phyloP scores from a whole-genome alignment of 2,797 vertebrate species.

The Menidia menidia region DNA sequence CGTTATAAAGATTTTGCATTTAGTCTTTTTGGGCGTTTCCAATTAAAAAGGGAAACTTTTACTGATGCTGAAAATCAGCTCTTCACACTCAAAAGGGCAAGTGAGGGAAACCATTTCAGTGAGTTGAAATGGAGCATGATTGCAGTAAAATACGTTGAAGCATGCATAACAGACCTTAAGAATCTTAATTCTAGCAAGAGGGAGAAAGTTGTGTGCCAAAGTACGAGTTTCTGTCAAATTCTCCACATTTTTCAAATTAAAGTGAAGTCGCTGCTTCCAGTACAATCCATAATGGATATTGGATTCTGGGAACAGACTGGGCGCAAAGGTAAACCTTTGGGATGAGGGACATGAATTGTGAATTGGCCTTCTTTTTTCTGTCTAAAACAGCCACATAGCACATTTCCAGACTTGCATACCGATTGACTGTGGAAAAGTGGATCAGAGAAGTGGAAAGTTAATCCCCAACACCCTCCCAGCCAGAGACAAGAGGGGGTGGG shows the following conservation, averaged over 20 bases:
- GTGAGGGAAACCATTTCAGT: conserved; percentile 67
- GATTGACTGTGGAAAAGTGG: conserved; percentile 76
- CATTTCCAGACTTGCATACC: conserved; percentile 69
- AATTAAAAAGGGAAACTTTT: conserved; percentile 50
- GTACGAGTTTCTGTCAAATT: conserved; percentile 36
- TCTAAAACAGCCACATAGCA: conserved; percentile 66
- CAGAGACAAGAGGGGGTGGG: conserved; percentile 32
- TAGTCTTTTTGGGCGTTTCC: conserved; percentile 53
- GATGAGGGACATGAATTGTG: conserved; percentile 58
- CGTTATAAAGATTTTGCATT: conserved; percentile 47
- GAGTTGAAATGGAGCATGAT: conserved; percentile 49
- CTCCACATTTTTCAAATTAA: conserved; percentile 38
- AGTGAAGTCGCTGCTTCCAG: conserved; percentile 55
- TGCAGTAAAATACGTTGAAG: conserved; percentile 52
- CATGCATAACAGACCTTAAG: conserved; percentile 62
- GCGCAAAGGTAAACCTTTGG: conserved; percentile 63
- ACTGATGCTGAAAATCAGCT: conserved; percentile 61
- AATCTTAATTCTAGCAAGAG: conserved; percentile 40
- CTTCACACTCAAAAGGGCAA: conserved; percentile 51
- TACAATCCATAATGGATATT: conserved; percentile 49
- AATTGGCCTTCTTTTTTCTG: conserved; percentile 68
- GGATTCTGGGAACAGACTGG: conserved; percentile 48
- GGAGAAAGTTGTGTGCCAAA: conserved; percentile 28
- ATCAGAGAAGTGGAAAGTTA: conserved; percentile 79
- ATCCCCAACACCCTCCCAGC: conserved; percentile 72